Base-by-base conservation (phyloP, 2,113 vertebrate species). In the Callionymus lyra region DNA sequence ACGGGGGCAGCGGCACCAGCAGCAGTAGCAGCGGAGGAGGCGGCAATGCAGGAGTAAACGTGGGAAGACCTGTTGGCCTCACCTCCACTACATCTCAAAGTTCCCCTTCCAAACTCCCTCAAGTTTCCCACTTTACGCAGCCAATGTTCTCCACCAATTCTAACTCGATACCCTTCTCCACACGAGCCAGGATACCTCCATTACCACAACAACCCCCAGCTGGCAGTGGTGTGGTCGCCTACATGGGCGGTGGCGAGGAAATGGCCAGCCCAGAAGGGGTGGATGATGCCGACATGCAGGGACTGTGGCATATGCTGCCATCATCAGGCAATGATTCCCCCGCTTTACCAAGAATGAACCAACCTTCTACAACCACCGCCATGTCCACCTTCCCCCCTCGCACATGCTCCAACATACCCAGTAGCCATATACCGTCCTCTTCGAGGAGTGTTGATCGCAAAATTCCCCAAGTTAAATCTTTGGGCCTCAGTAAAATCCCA, bases 181-280 rank as follows among this genome's bases (percentile, higher is more conserved):
- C 65, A n/a, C 79, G 62, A 40, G 61, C 72, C 44, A 52, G 66
- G 34, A 80, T 68, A 44, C 55, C 79, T 6, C 57, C 64, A 12
- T 61, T 66, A 2, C 72, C 72, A 1, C 72, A 65, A 42, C 84
- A 82, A 74, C 93, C 91, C 74, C 84, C 82, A 19, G 69, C 89
- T 27, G 79, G 87, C 35, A 85, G 85, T 12, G 83, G 86, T 9
- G 82, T 92, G 78, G 86, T 94, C 62, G 88, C 91, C 47, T 97
- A 96, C 81, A 94, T 97, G 82, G 95, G 95, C 37, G 95, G 94
- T 33, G 95, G 95, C 35, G 95, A 99, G 68, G 95, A 98, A 83
- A 98, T 99, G 95, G 95, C 95, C 37, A 99, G 91, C 73, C 93
- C 95, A 0, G 95, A 98, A 6, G 89, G 87, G 64, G 90, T 91